Evolutionary conservation across 2,888 invertebrate species (phyloP), one percentile per base, ranked within the genome.

Genomic region (Metallyticus violacea): DNA sequence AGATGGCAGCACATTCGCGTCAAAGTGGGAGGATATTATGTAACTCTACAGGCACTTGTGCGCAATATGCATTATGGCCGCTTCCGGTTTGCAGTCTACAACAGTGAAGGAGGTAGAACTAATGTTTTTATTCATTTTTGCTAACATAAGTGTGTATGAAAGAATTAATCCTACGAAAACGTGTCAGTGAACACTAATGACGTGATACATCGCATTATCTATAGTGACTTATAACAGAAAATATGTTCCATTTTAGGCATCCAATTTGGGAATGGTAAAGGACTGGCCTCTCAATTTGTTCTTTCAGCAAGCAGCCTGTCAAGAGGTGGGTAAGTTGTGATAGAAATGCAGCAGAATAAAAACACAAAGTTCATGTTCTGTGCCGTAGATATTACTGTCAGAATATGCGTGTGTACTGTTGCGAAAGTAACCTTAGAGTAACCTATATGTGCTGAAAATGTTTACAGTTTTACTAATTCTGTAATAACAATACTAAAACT

Each of bases 241-340:
- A 76, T 83, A 26, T 83, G 83, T 83, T 83, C 77, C 83, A 83
- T 87, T 87, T n/a, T 87, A 89, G 89, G 88, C 85, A 79, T 86
- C 85, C 93, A 92, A 91, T 90, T 91, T 92, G 93, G 94, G 94
- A 94, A 94, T 94, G 94, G 93, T 93, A 93, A 94, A 92, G 92
- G 92, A 93, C 91, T 92, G 92, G 92, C 93, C 94, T 93, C 93
- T 92, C 91, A 93, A 93, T 92, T 93, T 93, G 92, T 92, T 94
- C 91, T 92, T 95, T 91, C 93, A 93, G 91, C 93, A 93, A 92
- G 95, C 94, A 92, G 94, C 94, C 93, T 95, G 95, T 94, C 95
- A 95, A 95, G 95, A 95, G 95, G 95, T 95, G 93, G 95, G 95
- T 95, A 95, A 95, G 95, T 95, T 93, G 93, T 88, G 40, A 62